phyloP scores from a whole-genome alignment of 2,888 invertebrate genomes.

The Pachliopta kotzebuea region DNA sequence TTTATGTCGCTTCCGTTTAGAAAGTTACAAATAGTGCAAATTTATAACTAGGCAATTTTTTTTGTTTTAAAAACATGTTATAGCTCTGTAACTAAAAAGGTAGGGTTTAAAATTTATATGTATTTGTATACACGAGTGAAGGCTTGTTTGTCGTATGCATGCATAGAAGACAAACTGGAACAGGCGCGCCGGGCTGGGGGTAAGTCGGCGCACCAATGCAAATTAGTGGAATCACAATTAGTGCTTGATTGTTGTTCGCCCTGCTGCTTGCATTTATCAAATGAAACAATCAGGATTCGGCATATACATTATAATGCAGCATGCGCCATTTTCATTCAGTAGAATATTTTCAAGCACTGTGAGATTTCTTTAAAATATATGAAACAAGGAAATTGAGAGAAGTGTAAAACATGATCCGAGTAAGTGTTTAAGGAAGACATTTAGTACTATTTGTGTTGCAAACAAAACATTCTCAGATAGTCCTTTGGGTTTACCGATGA shows the following conservation, averaged over 20 bases:
- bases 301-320: constrained; percentile 57
- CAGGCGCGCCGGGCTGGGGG: constrained; percentile 41
- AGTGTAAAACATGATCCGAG: no score
- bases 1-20: no score
- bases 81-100: background rate
- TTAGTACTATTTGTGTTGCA: constrained; percentile 63
- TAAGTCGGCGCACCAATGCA: constrained; percentile 57
- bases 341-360: background rate
- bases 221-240: constrained; percentile 75
- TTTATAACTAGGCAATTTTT: background rate
- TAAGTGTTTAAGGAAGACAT: constrained; percentile 44
- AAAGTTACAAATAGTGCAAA: no score
- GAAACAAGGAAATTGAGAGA: no score
- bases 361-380: background rate
- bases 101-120: background rate
- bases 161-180: constrained; percentile 40
- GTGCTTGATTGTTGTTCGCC: constrained; percentile 64
- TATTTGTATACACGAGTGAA: constrained; percentile 5
- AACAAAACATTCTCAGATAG: constrained; percentile 68
- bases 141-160: constrained; percentile 28
- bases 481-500: constrained; percentile 71
- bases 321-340: constrained; percentile 45
- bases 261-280: constrained; percentile 64
- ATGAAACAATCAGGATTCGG: constrained; percentile 61
- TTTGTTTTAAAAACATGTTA: background rate